Evolutionary conservation across 2,797 vertebrate genomes (phyloP).

Genomic region (Aselliscus stoliczkanus): DNA sequence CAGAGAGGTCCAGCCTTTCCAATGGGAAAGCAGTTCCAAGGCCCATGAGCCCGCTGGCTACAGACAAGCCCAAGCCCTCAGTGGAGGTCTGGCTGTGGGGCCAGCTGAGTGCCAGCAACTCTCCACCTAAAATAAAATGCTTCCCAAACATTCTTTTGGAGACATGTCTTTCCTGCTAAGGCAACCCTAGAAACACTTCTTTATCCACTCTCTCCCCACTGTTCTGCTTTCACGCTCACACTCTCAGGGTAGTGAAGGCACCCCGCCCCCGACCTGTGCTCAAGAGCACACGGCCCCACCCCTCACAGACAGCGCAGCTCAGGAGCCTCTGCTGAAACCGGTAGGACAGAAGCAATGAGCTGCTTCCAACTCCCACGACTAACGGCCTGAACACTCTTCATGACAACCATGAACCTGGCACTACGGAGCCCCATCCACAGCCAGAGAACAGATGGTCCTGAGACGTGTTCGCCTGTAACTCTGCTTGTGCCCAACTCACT

Average conservation of each 20-base stretch:
- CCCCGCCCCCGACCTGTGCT: background rate
- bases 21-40: background rate
- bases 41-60: background rate
- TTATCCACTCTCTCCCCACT: background rate
- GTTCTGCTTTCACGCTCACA: background rate
- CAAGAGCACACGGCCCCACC: accelerated
- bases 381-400: background rate
- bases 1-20: background rate
- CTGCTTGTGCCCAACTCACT: background rate
- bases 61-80: accelerated
- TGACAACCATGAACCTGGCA: background rate
- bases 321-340: background rate
- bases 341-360: background rate
- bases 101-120: background rate
- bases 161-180: background rate
- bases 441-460: background rate
- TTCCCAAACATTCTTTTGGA: background rate
- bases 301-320: no score
- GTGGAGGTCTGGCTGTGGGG: background rate
- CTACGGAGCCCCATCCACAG: accelerated
- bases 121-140: background rate
- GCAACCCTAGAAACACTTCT: background rate
- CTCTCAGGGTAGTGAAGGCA: background rate
- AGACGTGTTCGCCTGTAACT: background rate
- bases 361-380: background rate